Conservation (phyloP, 2,113 vertebrate species). For the Scophthalmus maximus region DNA sequence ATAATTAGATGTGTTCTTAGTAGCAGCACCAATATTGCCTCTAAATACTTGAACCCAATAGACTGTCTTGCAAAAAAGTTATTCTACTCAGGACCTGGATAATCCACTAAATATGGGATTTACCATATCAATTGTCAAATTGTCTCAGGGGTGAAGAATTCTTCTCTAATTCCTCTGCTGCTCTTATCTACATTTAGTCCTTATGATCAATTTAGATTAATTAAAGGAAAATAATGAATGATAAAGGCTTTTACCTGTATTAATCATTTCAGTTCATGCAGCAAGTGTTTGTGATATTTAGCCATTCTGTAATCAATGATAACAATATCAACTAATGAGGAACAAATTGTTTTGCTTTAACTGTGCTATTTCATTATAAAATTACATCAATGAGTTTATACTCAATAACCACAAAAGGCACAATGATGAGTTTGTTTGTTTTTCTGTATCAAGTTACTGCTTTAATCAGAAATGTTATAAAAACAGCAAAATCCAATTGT, state of each 20-base stretch:
- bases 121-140: constrained; percentile 9
- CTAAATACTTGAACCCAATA: neutral
- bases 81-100: neutral
- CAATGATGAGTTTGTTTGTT: too few species aligned
- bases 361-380: too few species aligned
- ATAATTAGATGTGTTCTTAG: neutral
- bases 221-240: neutral
- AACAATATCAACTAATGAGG: too few species aligned
- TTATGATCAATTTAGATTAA: constrained; percentile 21
- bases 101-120: constrained; percentile 12
- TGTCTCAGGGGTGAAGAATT: neutral
- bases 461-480: too few species aligned
- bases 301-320: neutral
- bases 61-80: neutral
- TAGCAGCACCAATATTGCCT: neutral
- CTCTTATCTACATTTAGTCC: neutral
- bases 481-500: too few species aligned
- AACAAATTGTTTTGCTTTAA: neutral
- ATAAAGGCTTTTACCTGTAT: neutral
- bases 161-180: neutral
- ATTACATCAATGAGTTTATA: neutral
- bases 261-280: neutral
- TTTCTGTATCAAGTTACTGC: too few species aligned
- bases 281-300: neutral
- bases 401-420: too few species aligned